phyloP scores from a whole-genome alignment of 2,888 invertebrate species.

The Abrostola tripartita region DNA sequence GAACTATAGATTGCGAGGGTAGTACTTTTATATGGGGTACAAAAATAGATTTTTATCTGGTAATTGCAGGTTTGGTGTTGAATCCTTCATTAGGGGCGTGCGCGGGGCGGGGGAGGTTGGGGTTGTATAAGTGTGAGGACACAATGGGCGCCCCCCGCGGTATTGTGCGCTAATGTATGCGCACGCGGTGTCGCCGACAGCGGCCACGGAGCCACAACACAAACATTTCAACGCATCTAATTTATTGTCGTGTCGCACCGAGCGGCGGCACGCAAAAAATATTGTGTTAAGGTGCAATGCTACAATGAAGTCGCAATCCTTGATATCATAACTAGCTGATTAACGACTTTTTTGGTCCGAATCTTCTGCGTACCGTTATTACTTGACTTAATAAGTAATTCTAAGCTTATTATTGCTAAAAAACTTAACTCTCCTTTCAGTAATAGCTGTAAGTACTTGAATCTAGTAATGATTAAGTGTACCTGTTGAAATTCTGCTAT shows the following conservation, averaged over 20 bases:
- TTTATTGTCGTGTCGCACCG: constrained; percentile 81
- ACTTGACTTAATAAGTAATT: too few species aligned
- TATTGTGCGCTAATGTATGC: constrained; percentile 84
- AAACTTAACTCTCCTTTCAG: too few species aligned
- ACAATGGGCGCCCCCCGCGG: constrained; percentile 84
- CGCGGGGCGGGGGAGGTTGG: constrained; percentile 43
- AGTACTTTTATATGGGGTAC: constrained; percentile 21
- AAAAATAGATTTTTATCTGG: constrained; percentile 77
- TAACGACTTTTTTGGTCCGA: neutral
- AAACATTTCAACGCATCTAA: constrained; percentile 87
- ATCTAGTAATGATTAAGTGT: too few species aligned
- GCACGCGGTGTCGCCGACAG: constrained; percentile 76
- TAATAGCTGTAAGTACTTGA: too few species aligned
- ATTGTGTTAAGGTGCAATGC: constrained; percentile 74
- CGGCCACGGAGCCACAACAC: constrained; percentile 78
- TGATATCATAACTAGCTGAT: constrained; percentile 8
- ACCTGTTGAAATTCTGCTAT: too few species aligned
- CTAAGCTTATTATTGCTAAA: too few species aligned
- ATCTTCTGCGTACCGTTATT: too few species aligned
- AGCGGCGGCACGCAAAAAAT: constrained; percentile 80
- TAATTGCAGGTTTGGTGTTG: constrained; percentile 81
- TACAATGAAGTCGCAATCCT: constrained; percentile 26
- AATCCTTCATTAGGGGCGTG: constrained; percentile 81
- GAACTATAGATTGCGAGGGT: constrained; percentile 5
- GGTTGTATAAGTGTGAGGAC: constrained; percentile 70